Evolutionary conservation across 2,888 invertebrate species (phyloP).

Genomic region (Dexiosoma caninum): DNA sequence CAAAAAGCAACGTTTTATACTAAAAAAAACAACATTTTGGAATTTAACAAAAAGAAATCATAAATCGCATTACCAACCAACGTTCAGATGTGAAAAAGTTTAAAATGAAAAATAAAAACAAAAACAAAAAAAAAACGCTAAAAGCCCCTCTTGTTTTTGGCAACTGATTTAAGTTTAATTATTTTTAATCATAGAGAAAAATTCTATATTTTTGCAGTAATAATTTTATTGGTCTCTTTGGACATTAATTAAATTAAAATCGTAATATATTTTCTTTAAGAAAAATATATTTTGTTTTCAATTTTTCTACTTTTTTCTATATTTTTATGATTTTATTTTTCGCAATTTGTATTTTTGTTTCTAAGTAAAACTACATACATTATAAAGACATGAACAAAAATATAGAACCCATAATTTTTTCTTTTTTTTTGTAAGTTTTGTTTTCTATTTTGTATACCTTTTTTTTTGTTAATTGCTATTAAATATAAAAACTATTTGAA

Average conservation of each 20-base stretch:
- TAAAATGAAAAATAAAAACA: not conserved
- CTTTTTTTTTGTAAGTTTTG: slow-evolving; percentile 55
- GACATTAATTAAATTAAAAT: slow-evolving; percentile 36
- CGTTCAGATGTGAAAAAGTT: slow-evolving; percentile 59
- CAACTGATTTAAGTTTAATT: slow-evolving; percentile 52
- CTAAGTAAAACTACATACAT: slow-evolving; percentile 53
- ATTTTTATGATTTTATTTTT: slow-evolving; percentile 59
- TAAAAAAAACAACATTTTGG: slow-evolving; percentile 66
- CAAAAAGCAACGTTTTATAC: slow-evolving; percentile 64
- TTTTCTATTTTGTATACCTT: slow-evolving; percentile 57
- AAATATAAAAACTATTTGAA: slow-evolving; percentile 46
- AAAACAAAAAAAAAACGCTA: slow-evolving; percentile 49
- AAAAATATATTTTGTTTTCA: slow-evolving; percentile 54
- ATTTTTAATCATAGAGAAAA: slow-evolving; percentile 56
- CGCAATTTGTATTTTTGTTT: slow-evolving; percentile 49
- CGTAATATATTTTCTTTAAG: slow-evolving; percentile 32
- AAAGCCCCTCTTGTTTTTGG: slow-evolving; percentile 65
- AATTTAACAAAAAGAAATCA: slow-evolving; percentile 31
- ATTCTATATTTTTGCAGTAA: slow-evolving; percentile 61
- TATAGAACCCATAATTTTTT: slow-evolving; percentile 55
- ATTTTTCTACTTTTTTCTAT: slow-evolving; percentile 57
- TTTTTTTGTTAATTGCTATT: slow-evolving; percentile 44
- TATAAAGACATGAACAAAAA: slow-evolving; percentile 51
- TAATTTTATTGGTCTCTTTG: slow-evolving; percentile 49
- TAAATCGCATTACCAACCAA: slow-evolving; percentile 47